These are phyloP conservation scores for Amorpha juglandis DNA, from an alignment of 2,888 invertebrate genomes.

Conservation along the genomic window DNA sequence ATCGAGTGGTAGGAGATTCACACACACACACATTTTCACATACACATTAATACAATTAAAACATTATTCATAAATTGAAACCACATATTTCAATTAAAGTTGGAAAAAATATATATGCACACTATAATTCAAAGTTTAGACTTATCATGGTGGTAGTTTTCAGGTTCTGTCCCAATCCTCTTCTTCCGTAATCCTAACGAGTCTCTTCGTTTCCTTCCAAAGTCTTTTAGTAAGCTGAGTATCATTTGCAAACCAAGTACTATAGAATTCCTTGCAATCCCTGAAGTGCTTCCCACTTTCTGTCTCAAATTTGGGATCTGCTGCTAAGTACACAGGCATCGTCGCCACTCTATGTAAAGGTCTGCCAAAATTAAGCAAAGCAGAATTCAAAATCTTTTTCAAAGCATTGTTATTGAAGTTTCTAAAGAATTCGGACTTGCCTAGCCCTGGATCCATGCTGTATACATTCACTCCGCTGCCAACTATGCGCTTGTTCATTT, in stretches of 20 bases:
- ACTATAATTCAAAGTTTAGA: neutral
- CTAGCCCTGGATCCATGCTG: conserved; percentile 93
- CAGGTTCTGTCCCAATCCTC: conserved; percentile 63
- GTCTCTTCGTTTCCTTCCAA: conserved; percentile 61
- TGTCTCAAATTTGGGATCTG: conserved; percentile 53
- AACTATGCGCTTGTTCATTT: conserved; percentile 68
- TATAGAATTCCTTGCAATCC: conserved; percentile 65
- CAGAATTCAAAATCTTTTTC: conserved; percentile 48
- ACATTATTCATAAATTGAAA: too few relatives aligned
- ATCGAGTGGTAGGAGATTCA: too few relatives aligned
- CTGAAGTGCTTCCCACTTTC: conserved; percentile 66
- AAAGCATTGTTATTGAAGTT: conserved; percentile 55
- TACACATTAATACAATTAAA: too few relatives aligned
- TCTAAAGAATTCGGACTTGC: conserved; percentile 90
- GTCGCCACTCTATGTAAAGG: conserved; percentile 56
- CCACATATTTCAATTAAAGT: neutral
- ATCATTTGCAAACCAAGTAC: conserved; percentile 71
- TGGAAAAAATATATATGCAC: neutral
- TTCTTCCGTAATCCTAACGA: conserved; percentile 51
- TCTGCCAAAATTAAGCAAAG: conserved; percentile 52
- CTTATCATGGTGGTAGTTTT: neutral
- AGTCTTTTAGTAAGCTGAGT: conserved; percentile 48
- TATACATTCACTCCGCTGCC: conserved; percentile 88
- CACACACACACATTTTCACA: too few relatives aligned
- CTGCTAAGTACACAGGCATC: conserved; percentile 62